Conservation (phyloP, 2,113 vertebrate genomes). For the Chrysemys picta region DNA sequence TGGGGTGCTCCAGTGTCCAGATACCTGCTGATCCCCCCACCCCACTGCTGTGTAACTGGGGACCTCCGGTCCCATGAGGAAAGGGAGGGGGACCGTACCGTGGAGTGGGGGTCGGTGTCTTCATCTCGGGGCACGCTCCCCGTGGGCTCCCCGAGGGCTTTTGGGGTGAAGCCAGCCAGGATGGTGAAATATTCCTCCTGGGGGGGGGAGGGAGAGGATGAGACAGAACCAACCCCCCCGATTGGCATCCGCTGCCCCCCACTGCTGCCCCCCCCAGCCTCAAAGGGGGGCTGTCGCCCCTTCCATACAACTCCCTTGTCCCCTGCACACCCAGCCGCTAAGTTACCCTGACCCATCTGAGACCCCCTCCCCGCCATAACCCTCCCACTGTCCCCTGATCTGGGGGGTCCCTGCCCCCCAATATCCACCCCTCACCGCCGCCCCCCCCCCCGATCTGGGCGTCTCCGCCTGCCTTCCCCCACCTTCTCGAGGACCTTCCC, state of each 20-base stretch:
- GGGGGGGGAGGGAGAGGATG: neutral
- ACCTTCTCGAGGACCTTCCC: conserved; percentile 81
- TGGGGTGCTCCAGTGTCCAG: neutral
- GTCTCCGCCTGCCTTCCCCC: neutral
- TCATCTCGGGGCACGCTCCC: neutral
- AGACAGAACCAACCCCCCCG: neutral
- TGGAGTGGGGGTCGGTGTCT: neutral
- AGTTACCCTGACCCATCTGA: neutral
- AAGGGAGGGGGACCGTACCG: neutral
- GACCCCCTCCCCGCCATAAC: neutral
- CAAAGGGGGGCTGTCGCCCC: neutral
- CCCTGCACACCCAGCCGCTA: neutral
- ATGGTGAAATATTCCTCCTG: conserved; percentile 63
- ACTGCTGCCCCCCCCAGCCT: neutral
- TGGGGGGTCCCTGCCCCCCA: neutral
- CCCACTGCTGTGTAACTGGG: neutral
- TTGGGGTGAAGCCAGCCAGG: conserved; percentile 41
- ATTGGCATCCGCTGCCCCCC: conserved; percentile 32
- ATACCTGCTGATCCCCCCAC: neutral
- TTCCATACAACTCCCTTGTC: neutral
- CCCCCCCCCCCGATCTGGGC: no score
- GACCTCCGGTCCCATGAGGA: no score
- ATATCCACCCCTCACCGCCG: neutral
- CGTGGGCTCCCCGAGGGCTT: neutral
- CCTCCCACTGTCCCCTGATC: neutral